phyloP scores from a whole-genome alignment of 2,113 vertebrate species.

The Narcine bancroftii region DNA sequence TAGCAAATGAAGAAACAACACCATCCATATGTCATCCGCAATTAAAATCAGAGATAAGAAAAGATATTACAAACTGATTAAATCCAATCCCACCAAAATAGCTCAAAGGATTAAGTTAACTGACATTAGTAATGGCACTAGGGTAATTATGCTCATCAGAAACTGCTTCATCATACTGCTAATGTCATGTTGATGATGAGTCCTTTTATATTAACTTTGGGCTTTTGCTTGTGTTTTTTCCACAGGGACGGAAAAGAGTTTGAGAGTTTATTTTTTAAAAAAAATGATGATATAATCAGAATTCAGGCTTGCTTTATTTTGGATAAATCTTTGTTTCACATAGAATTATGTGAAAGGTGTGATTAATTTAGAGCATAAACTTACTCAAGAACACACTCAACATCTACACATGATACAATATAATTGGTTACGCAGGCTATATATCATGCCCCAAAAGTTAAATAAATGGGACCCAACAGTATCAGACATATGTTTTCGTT shows the following conservation, averaged over 20 bases:
- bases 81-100: slow-evolving; percentile 6
- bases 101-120: not conserved
- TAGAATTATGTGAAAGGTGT: not conserved
- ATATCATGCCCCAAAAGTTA: too few relatives aligned
- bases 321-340: not conserved
- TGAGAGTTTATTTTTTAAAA: not conserved
- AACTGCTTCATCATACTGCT: not conserved
- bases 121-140: not conserved
- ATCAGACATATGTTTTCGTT: too few relatives aligned
- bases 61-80: not conserved
- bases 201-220: not conserved
- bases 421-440: too few relatives aligned
- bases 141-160: not conserved
- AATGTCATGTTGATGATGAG: not conserved
- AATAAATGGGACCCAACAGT: too few relatives aligned
- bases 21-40: not conserved
- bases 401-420: too few relatives aligned
- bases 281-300: not conserved
- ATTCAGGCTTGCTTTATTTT: not conserved
- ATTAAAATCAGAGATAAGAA: not conserved
- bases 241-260: not conserved
- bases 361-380: not conserved
- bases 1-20: not conserved
- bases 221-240: not conserved
- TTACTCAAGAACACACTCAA: not conserved